Conservation (phyloP, 2,888 invertebrate genomes). For the Volucella inflata region DNA sequence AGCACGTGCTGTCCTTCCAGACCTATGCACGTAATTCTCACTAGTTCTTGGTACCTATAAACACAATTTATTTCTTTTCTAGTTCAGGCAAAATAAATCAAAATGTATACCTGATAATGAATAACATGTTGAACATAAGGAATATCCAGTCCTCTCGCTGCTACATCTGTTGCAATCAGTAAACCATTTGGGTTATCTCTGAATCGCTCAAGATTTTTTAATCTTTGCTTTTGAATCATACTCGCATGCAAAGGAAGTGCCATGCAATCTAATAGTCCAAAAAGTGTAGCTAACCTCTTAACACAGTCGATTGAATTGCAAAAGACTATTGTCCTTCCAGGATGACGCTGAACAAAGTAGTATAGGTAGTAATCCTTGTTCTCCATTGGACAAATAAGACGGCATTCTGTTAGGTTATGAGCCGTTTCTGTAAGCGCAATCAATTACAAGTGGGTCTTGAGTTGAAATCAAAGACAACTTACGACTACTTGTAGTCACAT, state of each 20-base stretch:
- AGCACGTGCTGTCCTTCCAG: constrained; percentile 97
- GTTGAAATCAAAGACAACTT: constrained; percentile 62
- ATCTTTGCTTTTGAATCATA: constrained; percentile 96
- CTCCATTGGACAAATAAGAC: constrained; percentile 90
- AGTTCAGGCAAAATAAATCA: neutral
- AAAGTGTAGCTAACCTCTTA: constrained; percentile 89
- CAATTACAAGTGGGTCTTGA: neutral
- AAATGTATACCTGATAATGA: constrained; percentile 90
- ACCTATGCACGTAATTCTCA: constrained; percentile 98
- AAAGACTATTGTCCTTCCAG: constrained; percentile 96
- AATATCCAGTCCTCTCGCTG: constrained; percentile 98
- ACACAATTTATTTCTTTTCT: neutral
- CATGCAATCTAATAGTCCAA: constrained; percentile 88
- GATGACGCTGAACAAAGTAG: constrained; percentile 93
- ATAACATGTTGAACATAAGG: constrained; percentile 96
- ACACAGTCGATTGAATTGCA: constrained; percentile 97
- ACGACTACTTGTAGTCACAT: constrained; percentile 92
- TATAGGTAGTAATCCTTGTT: constrained; percentile 96
- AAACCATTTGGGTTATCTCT: constrained; percentile 89
- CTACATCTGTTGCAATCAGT: constrained; percentile 97
- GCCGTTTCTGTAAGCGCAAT: constrained; percentile 88
- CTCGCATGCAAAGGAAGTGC: constrained; percentile 92
- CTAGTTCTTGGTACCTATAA: constrained; percentile 93
- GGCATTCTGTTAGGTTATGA: constrained; percentile 92
- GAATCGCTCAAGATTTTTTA: constrained; percentile 96